Evolutionary conservation across 1,140 invertebrate species (phyloP), one percentile per base, ranked within the genome.

Genomic region (Bombus huntii): DNA sequence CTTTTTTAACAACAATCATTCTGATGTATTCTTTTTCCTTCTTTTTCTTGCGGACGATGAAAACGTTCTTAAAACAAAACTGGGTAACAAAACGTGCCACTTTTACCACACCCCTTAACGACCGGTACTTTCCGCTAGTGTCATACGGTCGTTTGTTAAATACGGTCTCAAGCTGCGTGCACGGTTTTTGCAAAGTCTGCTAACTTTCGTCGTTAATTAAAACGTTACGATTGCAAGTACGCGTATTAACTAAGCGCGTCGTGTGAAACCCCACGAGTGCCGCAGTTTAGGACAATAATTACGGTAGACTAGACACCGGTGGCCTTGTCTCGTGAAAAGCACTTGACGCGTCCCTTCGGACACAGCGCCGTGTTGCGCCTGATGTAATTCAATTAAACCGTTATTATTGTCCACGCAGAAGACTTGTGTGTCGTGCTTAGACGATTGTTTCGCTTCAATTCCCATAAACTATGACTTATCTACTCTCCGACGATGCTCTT

Each of bases 321-420:
- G 81, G 68, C 77, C 76, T 66, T 78, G 83, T 75, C 71, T 85
- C 71, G 62, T 81, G 75, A 71, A 80, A 83, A 86, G 79, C 87
- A 83, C 62, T 82, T 68, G 73, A 88, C 59, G 62, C 57, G 83
- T 83, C 70, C 79, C 83, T 80, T 65, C 78, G 77, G 80, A 70
- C 71, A 37, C 47, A 31, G 18, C 65, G 65, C 44, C 4, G 62
- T 80, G 66, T 83, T 86, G 84, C 87, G 79, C 79, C 81, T 71
- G 87, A 86, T 80, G 87, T 89, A 89, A 89, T 89, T 89, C 88
- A 86, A 89, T 89, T 89, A 89, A 89, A 86, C 57, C 76, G 75
- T 89, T 86, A 81, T 85, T 80, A 89, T 89, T 89, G 75, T 89
- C 83, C 44, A 31, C 25, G 53, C n/a, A 31, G 75, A 79, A 79